Evolutionary conservation across 2,888 invertebrate genomes (phyloP).

Genomic region (Acleris literana): DNA sequence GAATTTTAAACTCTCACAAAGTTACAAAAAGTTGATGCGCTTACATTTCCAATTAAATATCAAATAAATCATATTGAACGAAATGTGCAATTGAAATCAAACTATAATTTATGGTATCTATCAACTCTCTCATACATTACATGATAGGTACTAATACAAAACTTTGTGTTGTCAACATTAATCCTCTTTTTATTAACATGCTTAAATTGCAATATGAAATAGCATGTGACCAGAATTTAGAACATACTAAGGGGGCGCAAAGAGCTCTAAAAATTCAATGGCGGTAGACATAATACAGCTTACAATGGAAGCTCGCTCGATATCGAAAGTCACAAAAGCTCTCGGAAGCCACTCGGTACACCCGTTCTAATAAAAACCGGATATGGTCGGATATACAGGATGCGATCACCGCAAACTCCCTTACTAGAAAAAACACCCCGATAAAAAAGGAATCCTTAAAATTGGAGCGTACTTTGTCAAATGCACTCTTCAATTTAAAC

Average conservation of each 20-base stretch:
- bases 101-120: too few relatives aligned
- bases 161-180: background rate
- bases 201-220: conserved; percentile 9
- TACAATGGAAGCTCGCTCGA: conserved; percentile 60
- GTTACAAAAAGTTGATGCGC: background rate
- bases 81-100: too few relatives aligned
- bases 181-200: conserved; percentile 13
- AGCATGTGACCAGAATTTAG: conserved; percentile 15
- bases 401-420: conserved; percentile 63
- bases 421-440: conserved; percentile 53
- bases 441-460: conserved; percentile 57
- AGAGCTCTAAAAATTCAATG: conserved; percentile 46
- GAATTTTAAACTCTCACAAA: conserved; percentile 11
- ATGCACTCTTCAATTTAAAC: conserved; percentile 52
- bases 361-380: conserved; percentile 76
- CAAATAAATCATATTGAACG: background rate
- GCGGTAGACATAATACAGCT: conserved; percentile 58
- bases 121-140: too few relatives aligned
- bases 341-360: conserved; percentile 75
- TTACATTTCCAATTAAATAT: conserved; percentile 1
- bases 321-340: conserved; percentile 68
- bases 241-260: conserved; percentile 21
- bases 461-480: conserved; percentile 57
- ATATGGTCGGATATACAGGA: conserved; percentile 65
- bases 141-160: background rate